phyloP scores from a whole-genome alignment of 2,888 invertebrate species.

The Melanostoma scalare region DNA sequence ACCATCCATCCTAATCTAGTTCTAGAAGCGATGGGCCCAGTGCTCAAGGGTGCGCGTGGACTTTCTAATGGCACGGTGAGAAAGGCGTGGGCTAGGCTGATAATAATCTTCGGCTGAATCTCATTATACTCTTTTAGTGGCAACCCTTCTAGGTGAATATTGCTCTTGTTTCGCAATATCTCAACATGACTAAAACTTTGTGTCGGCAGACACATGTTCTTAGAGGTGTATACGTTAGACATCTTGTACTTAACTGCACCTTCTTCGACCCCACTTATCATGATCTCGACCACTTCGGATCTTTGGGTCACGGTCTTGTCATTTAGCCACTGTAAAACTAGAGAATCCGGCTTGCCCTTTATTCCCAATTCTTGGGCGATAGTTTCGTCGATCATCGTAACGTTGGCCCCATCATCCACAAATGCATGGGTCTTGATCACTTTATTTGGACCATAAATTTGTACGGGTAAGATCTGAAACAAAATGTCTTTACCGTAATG shows the following conservation, averaged over 20 bases:
- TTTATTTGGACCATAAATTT: slow-evolving; percentile 8
- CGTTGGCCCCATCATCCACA: slow-evolving; percentile 22
- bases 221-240: slow-evolving; percentile 13
- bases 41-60: no score
- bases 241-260: slow-evolving; percentile 17
- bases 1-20: slow-evolving; percentile 15
- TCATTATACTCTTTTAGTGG: no score
- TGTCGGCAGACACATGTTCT: slow-evolving; percentile 33
- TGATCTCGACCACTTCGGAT: neutral
- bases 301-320: neutral
- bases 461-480: slow-evolving; percentile 15
- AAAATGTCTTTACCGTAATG: neutral
- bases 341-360: neutral
- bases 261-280: slow-evolving; percentile 6
- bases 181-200: slow-evolving; percentile 1
- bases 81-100: no score
- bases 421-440: slow-evolving; percentile 25
- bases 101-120: no score
- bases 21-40: neutral
- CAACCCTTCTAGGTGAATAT: no score
- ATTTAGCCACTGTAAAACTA: slow-evolving; percentile 32
- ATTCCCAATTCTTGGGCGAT: slow-evolving; percentile 1
- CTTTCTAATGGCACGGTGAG: no score
- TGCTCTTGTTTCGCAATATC: no score
- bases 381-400: no score